Percentiles rank a stretch among this genome's conserved stretches.
These are phyloP conservation scores for Achroia grisella DNA, from an alignment of 1,140 invertebrate genomes.

Conservation along the genomic window DNA sequence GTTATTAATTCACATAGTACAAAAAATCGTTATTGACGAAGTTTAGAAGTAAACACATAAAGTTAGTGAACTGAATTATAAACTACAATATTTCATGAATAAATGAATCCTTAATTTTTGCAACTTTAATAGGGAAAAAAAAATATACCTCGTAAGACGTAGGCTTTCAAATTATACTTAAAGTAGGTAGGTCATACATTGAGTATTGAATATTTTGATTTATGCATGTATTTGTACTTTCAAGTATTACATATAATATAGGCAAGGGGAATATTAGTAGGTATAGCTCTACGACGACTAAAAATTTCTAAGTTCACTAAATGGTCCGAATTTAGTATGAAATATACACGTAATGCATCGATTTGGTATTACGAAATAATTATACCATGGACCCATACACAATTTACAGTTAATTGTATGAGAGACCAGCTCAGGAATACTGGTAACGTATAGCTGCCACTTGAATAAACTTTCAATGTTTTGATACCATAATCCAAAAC, in stretches of 20 bases:
- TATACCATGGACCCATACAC: slow-evolving; percentile 28
- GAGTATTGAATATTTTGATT: slow-evolving; percentile 29
- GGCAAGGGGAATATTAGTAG: slow-evolving; percentile 23
- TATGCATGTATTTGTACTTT: slow-evolving; percentile 55
- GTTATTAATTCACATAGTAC: slow-evolving; percentile 32
- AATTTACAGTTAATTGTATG: slow-evolving; percentile 24
- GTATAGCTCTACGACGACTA: slow-evolving; percentile 39
- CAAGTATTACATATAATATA: slow-evolving; percentile 35
- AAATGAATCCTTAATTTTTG: slow-evolving; percentile 2
- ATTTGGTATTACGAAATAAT: slow-evolving; percentile 14
- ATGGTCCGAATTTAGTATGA: slow-evolving; percentile 54
- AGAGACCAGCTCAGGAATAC: slow-evolving; percentile 42
- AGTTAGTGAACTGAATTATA: background rate
- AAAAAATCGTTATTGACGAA: slow-evolving; percentile 5
- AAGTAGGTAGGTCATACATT: slow-evolving; percentile 6
- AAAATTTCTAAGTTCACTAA: slow-evolving; percentile 42
- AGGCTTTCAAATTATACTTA: slow-evolving; percentile 18
- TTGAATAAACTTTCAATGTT: background rate
- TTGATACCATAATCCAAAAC: slow-evolving; percentile 47
- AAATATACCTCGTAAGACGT: slow-evolving; percentile 7
- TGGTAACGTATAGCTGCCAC: background rate
- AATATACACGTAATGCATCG: slow-evolving; percentile 18
- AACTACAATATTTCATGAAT: slow-evolving; percentile 1
- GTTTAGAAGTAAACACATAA: background rate
- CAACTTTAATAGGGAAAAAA: slow-evolving; percentile 1